Base-by-base conservation (phyloP, 2,113 vertebrate genomes). In the Tamias sibiricus region DNA sequence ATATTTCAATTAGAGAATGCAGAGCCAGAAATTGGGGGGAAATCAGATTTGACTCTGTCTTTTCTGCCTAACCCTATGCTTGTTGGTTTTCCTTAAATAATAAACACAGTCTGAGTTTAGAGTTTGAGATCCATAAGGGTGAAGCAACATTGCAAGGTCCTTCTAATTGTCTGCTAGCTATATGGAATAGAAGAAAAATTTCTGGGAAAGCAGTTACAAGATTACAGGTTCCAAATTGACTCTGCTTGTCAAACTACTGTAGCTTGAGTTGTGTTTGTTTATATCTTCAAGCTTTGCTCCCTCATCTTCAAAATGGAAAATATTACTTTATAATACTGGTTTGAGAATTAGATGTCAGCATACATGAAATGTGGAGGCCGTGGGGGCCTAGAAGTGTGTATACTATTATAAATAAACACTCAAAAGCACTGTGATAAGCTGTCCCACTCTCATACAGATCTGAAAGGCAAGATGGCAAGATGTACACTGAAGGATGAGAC, bases 1-100 rank as follows among this genome's bases (percentile, higher is more conserved):
- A 8, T 16, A 44, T 76, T 77, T 92, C 57, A 42, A 42, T 47
- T 40, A 95, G 40, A 96, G 7, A 19, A n/a, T 57, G 1, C 75
- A 82, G 12, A 89, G n/a, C 4, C 42, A 79, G 28, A 66, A 66
- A 68, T 3, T 17, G 20, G n/a, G 47, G 47, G 5, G 24, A 30
- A 76, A 44, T 93, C 32, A 66, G 22, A 71, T 66, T 30, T 87
- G 6, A 13, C 4, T 72, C 2, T 68, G 5, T 77, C 40, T 81
- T 97, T 81, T 32, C 11, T 54, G 12, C 30, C 44, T 89, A 64
- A 17, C 19, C 52, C 16, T 40, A 19, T 66, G 32, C 28, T 35
- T 26, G 22, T 32, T 59, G 42, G 28, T 17, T 95, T 87, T 64
- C 44, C 69, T 95, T 72, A 86, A 89, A 81, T 49, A 83, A 92